A percentile compares a stretch with the other conserved stretches of the same genome.
Evolutionary conservation across 2,113 vertebrate species (phyloP).

Genomic region (Scatophagus argus): DNA sequence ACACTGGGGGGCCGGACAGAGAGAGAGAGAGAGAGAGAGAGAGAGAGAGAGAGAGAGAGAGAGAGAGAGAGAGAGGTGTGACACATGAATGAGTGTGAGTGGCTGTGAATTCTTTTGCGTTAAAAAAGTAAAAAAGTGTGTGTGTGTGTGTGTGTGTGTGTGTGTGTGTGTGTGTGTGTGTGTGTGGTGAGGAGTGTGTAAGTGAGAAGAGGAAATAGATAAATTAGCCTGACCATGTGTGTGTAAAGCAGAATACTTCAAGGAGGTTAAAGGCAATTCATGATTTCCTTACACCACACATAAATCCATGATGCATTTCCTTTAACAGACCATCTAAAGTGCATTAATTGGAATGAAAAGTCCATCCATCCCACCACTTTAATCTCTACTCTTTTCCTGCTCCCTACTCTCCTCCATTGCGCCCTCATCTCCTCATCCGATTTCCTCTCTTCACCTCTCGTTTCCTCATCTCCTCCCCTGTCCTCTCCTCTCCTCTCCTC

Average conservation of each 20-base stretch:
- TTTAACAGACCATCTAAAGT: no score
- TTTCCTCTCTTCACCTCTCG: neutral
- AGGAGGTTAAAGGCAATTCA: constrained; percentile 23
- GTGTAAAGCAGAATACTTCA: constrained; percentile 13
- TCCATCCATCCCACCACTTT: no score
- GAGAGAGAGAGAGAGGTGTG: constrained; percentile 29
- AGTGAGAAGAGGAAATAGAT: constrained; percentile 31
- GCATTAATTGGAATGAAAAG: no score
- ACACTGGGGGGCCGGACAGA: constrained; percentile 62
- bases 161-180: constrained; percentile 8
- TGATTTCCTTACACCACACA: neutral
- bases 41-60: constrained; percentile 10
- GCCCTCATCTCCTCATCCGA: rapidly evolving
- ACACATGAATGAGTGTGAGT: constrained; percentile 41
- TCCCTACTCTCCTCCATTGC: neutral
- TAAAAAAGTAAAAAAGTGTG: no score
- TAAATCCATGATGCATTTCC: neutral
- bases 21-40: constrained; percentile 18
- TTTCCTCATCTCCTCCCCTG: neutral
- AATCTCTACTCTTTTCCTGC: neutral
- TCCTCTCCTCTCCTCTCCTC: neutral
- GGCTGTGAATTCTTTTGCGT: constrained; percentile 35
- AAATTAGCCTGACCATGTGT: constrained; percentile 1
- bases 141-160: constrained; percentile 22
- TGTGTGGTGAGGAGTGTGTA: constrained; percentile 21